phyloP scores from a whole-genome alignment of 2,113 vertebrate genomes.

The Oenanthe melanoleuca region DNA sequence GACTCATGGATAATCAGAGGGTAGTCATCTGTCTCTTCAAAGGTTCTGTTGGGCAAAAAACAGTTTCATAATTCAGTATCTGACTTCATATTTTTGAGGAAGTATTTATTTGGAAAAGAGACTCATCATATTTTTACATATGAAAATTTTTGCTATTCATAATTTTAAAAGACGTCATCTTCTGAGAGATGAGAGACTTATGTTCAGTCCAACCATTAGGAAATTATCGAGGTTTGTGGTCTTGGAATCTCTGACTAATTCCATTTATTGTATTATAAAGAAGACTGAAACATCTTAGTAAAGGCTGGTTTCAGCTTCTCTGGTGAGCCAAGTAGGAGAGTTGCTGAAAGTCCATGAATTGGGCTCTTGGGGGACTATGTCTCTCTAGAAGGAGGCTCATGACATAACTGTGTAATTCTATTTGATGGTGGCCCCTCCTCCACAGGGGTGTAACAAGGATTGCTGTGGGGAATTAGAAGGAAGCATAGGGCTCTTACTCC shows the following conservation, averaged over 20 bases:
- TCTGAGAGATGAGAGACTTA: not conserved
- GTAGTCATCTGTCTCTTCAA: slow-evolving; percentile 20
- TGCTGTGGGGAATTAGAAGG: not conserved
- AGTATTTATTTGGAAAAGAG: not conserved
- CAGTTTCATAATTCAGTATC: not conserved
- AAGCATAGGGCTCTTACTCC: not conserved
- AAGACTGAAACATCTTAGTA: not conserved
- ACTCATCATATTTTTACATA: not conserved
- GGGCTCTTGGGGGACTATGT: not conserved
- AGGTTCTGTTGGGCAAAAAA: not conserved
- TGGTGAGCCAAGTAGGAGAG: not conserved
- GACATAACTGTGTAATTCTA: not conserved
- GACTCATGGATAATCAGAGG: slow-evolving; percentile 15
- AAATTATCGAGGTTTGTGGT: not conserved
- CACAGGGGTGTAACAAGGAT: not conserved
- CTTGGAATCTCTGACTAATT: not conserved
- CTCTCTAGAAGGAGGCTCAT: not conserved
- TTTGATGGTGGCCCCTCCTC: not conserved
- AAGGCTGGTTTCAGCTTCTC: not conserved
- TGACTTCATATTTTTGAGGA: not conserved
- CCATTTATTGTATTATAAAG: not conserved
- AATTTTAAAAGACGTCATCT: not conserved
- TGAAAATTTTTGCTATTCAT: not conserved
- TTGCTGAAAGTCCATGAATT: not conserved
- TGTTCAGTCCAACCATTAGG: not conserved